Conservation (phyloP, 2,888 invertebrate species). For the Mongoloraphidia duomilia region DNA sequence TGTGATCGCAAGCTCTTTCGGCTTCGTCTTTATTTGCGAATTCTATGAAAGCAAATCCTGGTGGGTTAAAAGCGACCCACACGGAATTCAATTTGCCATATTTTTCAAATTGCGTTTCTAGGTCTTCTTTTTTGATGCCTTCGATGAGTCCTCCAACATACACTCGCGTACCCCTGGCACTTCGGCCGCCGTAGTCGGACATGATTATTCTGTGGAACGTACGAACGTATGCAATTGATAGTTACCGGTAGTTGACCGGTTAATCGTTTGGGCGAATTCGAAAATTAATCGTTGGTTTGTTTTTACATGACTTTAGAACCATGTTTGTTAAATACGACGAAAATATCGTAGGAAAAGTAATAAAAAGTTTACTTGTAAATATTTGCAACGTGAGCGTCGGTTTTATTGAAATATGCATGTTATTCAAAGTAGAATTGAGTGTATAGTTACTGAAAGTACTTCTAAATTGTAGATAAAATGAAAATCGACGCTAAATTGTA, state of each 20-base stretch:
- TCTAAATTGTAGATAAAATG: too few species aligned
- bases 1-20: constrained; percentile 73
- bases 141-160: constrained; percentile 83
- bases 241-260: constrained; percentile 14
- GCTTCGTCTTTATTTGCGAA: constrained; percentile 81
- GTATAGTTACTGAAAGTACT: too few species aligned
- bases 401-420: too few species aligned
- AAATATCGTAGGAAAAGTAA: constrained; percentile 5
- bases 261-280: constrained; percentile 29
- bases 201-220: constrained; percentile 28
- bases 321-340: not conserved
- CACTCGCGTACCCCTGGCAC: constrained; percentile 53
- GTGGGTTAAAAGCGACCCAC: constrained; percentile 89
- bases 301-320: constrained; percentile 4
- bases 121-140: constrained; percentile 80
- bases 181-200: constrained; percentile 18
- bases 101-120: constrained; percentile 81
- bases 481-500: too few species aligned
- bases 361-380: constrained; percentile 6
- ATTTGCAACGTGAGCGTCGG: not conserved
- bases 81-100: constrained; percentile 84
- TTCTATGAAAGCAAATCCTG: constrained; percentile 89
- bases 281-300: constrained; percentile 13
- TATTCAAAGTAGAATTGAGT: too few species aligned
- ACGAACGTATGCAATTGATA: constrained; percentile 24